phyloP scores from a whole-genome alignment of 2,113 vertebrate genomes.

The Mionectes macconnelli region DNA sequence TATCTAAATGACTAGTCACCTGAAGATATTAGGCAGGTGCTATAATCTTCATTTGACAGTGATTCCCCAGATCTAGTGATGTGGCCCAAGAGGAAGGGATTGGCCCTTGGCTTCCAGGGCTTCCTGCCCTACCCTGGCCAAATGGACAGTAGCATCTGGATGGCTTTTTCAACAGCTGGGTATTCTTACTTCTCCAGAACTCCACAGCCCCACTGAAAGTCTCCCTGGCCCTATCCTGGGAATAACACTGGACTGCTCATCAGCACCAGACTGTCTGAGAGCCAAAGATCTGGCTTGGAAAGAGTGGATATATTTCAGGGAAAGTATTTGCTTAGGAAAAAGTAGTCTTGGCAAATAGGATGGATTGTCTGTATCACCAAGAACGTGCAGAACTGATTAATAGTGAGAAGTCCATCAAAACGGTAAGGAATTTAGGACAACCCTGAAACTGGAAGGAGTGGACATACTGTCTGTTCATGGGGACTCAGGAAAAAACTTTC shows the following conservation, averaged over 20 bases:
- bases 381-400: not conserved
- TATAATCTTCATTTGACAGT: not conserved
- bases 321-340: not conserved
- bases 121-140: not conserved
- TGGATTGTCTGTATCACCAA: not conserved
- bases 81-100: not conserved
- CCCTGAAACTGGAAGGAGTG: not conserved
- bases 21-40: not conserved
- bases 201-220: not conserved
- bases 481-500: not conserved
- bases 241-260: not conserved
- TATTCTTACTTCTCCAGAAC: not conserved
- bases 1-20: not conserved
- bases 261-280: not conserved
- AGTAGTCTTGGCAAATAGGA: not conserved
- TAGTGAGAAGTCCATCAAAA: not conserved
- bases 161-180: not conserved
- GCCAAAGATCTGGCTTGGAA: not conserved
- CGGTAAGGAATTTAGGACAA: not conserved
- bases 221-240: not conserved
- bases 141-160: not conserved
- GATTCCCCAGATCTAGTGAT: accelerated
- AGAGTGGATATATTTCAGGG: not conserved
- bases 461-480: not conserved
- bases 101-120: not conserved